Evolutionary conservation across 2,888 invertebrate species (phyloP), one percentile per base, ranked within the genome.

Genomic region (Lysandra bellargus): DNA sequence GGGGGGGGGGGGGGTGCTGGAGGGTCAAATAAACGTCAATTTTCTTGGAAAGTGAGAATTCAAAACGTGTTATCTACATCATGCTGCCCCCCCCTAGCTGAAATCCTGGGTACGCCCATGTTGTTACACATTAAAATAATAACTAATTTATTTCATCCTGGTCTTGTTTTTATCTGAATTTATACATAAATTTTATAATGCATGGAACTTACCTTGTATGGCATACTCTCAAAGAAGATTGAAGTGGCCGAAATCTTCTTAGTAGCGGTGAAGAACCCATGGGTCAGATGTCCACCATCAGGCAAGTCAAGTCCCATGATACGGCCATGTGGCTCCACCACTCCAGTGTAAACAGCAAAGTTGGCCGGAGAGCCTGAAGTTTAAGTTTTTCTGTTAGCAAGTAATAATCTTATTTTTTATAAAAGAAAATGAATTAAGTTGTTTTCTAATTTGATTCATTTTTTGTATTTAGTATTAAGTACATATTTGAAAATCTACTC

Each of bases 161-260:
- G 44, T 44, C 44, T 44, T 44, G 44, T 44, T 44, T 44, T 44
- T 44, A 49, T 49, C 49, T 49, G 2, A 49, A 9, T 49, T 2
- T 49, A 49, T 49, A 2, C 9, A n/a, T 57, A 30, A 33, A 30
- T 17, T n/a, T 33, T 6, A 6, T 9, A 72, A 37, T 44, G 73
- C 53, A 6, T 60, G 53, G 40, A 33, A 81, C 84, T 85, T 85
- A 98, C 97, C 93, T 98, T 99, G 90, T 99, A 99, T 0, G 99
- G 99, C 97, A 99, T 98, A 80, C 99, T 99, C 94, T 99, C 99
- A 89, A 99, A 99, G 95, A 98, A 99, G 81, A 99, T 97, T 0
- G 99, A 99, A 0, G 99, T 99, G 7, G 99, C 99, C 0, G 99
- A 99, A 81, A 99, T 98, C 91, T 97, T 98, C 90, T 98, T 99